A percentile compares a stretch with the other conserved stretches of the same genome.
phyloP scores from a whole-genome alignment of 2,113 vertebrate genomes.

The Raja brachyura region DNA sequence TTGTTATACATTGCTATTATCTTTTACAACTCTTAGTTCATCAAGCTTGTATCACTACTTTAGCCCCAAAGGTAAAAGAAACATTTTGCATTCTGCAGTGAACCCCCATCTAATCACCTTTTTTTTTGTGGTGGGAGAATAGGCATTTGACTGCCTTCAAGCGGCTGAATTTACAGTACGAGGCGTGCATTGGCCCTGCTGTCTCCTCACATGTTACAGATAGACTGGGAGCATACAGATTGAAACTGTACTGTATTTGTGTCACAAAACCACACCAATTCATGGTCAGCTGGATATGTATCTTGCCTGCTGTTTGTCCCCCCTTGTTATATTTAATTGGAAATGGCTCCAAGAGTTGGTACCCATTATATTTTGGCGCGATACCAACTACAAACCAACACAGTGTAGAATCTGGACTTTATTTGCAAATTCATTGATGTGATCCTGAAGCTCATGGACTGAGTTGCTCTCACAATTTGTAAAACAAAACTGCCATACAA shows the following conservation, averaged over 20 bases:
- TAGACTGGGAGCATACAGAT: background rate
- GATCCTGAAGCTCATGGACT: background rate
- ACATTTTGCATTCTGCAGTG: constrained; percentile 20
- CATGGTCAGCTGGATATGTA: background rate
- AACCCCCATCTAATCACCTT: background rate
- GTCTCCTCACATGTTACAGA: background rate
- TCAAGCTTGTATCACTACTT: constrained; percentile 36
- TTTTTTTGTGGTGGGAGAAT: background rate
- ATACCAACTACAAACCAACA: background rate
- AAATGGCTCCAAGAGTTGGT: background rate
- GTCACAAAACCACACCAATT: background rate
- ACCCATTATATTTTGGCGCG: background rate
- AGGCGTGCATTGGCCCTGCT: background rate
- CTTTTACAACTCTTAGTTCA: constrained; percentile 38
- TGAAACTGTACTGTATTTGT: background rate
- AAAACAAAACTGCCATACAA: background rate
- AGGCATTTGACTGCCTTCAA: background rate
- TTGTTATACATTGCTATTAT: constrained; percentile 37
- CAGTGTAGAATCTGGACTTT: background rate
- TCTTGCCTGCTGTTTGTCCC: background rate
- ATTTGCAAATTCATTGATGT: background rate
- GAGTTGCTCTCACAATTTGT: background rate
- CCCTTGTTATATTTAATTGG: background rate
- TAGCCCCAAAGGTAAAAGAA: constrained; percentile 30
- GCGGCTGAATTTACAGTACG: background rate